Evolutionary conservation across 2,113 vertebrate genomes (phyloP), one percentile per base, ranked within the genome.

Genomic region (Hassar affinis): DNA sequence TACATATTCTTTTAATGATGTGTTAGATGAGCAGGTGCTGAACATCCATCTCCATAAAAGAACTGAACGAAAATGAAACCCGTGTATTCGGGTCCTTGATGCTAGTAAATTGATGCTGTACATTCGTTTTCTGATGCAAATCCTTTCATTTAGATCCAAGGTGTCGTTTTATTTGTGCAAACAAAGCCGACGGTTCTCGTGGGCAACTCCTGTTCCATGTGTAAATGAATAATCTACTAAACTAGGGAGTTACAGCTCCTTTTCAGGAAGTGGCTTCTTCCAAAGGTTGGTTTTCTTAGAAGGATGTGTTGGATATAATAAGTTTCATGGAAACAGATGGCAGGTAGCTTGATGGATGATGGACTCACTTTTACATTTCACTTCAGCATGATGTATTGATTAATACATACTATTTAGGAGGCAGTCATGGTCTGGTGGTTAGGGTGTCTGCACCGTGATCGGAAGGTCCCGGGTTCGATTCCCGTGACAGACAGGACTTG

Each of bases 221-320:
- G 49, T 35, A 54, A 25, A 76, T 76, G 14, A 54, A 77, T 77
- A 33, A 77, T 56, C 51, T 35, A 76, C 45, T 49, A 75, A 52
- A 30, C n/a, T 42, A 38, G 1, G 22, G 14, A n/a, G 18, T 12
- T 45, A 47, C 47, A 27, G 25, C 71, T 15, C 22, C 25, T 35
- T 76, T 56, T 35, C 27, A 22, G 51, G 30, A 38, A 57, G 49
- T 30, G n/a, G 45, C 30, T 15, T 18, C 27, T 35, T 54, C 27
- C 6, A 33, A 54, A 52, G 42, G 45, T 71, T 42, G 42, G 68
- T 72, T 72, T 72, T 25, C 69, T n/a, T 72, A 38, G 9, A 72
- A 9, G 12, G 5, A 30, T 30, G n/a, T 42, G 71, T 69, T n/a
- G 20, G 22, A 72, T 47, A 76, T 30, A 20, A 8, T 68, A 8